phyloP scores from a whole-genome alignment of 2,888 invertebrate species.

The Epistrophella euchroma region DNA sequence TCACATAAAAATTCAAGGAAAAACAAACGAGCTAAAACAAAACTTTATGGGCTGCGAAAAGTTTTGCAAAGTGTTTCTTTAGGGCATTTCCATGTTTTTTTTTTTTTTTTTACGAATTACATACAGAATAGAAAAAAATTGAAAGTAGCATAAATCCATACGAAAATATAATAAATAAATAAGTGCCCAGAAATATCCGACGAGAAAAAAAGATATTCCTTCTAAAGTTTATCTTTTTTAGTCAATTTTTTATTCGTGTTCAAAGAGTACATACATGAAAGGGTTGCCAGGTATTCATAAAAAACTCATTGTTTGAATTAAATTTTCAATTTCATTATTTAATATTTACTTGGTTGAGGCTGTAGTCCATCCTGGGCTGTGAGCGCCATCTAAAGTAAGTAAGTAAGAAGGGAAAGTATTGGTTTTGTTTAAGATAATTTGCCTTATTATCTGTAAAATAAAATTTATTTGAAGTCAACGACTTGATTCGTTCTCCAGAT shows the following conservation, averaged over 20 bases:
- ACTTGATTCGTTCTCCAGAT: too few species aligned
- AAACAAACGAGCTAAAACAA: conserved; percentile 65
- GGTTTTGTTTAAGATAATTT: too few species aligned
- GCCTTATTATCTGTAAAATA: too few species aligned
- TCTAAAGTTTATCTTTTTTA: conserved; percentile 14
- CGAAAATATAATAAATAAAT: conserved; percentile 66
- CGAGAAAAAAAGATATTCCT: conserved; percentile 5
- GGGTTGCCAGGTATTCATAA: background rate
- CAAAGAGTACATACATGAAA: background rate
- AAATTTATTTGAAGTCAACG: too few species aligned
- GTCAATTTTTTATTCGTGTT: background rate
- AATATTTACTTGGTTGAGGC: too few species aligned
- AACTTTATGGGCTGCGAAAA: conserved; percentile 72
- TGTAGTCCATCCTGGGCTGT: too few species aligned
- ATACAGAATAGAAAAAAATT: conserved; percentile 42
- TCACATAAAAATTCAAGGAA: conserved; percentile 62
- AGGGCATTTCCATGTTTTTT: conserved; percentile 67
- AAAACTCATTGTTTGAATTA: too few species aligned
- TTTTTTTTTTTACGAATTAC: conserved; percentile 10
- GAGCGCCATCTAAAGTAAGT: too few species aligned
- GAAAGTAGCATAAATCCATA: conserved; percentile 55
- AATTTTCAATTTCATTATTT: too few species aligned
- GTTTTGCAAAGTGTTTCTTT: conserved; percentile 65
- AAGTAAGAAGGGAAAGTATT: too few species aligned
- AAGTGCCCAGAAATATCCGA: conserved; percentile 47